Percentiles rank a stretch among this genome's conserved stretches.
These are phyloP conservation scores for Patiria pectinifera DNA, from an alignment of 53 echinoderm and acorn worm species.

Conservation along the genomic window DNA sequence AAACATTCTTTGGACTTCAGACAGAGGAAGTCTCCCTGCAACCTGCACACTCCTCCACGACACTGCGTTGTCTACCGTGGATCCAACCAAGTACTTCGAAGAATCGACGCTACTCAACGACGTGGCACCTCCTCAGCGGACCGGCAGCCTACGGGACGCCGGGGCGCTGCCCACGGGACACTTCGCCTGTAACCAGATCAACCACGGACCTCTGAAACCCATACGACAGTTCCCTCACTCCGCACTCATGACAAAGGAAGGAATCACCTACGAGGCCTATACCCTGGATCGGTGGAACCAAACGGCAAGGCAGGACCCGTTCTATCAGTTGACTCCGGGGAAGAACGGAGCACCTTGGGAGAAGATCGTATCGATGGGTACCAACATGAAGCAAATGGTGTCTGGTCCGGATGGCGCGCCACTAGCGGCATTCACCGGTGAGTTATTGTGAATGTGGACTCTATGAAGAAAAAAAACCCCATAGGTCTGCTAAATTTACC, in stretches of 20 bases:
- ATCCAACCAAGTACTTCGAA: constrained; percentile 75
- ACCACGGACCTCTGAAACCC: constrained; percentile 78
- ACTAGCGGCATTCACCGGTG: constrained; percentile 80
- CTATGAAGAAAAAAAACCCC: no score
- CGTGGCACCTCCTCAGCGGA: constrained; percentile 78
- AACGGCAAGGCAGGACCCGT: constrained; percentile 66
- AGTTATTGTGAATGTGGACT: background rate
- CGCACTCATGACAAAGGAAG: constrained; percentile 70
- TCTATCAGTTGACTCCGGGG: constrained; percentile 80
- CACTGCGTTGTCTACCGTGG: constrained; percentile 68
- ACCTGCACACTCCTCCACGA: constrained; percentile 76
- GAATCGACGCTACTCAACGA: constrained; percentile 63
- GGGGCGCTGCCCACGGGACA: constrained; percentile 86
- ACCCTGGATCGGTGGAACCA: constrained; percentile 87
- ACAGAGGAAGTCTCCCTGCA: constrained; percentile 77
- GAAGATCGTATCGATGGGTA: constrained; percentile 70
- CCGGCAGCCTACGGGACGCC: constrained; percentile 66
- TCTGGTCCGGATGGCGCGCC: constrained; percentile 89
- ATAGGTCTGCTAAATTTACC: no score
- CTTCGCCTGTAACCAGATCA: constrained; percentile 90
- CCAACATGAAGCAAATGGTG: constrained; percentile 80
- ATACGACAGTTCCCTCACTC: constrained; percentile 88
- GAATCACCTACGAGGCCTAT: constrained; percentile 85
- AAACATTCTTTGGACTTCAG: constrained; percentile 25
- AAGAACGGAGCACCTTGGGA: constrained; percentile 77